Percentiles rank a stretch among this genome's conserved stretches.
These are phyloP conservation scores for Crotalus tigris DNA, from an alignment of 2,113 vertebrate genomes.

Conservation along the genomic window DNA sequence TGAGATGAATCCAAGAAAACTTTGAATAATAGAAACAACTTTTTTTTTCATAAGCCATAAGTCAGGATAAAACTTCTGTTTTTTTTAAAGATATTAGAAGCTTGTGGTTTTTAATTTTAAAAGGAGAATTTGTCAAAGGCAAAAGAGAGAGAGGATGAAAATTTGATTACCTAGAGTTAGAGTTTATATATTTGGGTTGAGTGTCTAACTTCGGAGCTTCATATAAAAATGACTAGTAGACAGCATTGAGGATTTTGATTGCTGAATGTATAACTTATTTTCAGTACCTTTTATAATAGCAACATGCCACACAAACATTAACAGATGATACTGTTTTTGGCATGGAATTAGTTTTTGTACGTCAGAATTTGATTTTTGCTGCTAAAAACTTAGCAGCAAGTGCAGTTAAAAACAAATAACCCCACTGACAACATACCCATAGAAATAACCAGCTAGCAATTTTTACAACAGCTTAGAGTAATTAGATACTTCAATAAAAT, in stretches of 20 bases:
- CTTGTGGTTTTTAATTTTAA: slow-evolving; percentile 57
- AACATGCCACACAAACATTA: neutral
- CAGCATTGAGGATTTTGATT: neutral
- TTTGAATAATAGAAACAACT: slow-evolving; percentile 60
- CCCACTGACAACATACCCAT: neutral
- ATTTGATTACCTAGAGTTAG: neutral
- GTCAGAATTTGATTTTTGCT: slow-evolving; percentile 5
- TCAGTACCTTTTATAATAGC: neutral
- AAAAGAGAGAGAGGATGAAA: slow-evolving; percentile 9
- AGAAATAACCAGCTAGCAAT: slow-evolving; percentile 8
- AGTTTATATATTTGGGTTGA: neutral
- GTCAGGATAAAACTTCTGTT: slow-evolving; percentile 51
- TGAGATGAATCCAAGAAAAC: slow-evolving; percentile 47
- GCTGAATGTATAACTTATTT: neutral
- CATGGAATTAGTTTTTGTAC: neutral
- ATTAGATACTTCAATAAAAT: slow-evolving; percentile 15
- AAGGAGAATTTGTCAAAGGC: slow-evolving; percentile 34
- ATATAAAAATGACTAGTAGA: slow-evolving; percentile 34
- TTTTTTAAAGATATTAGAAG: slow-evolving; percentile 39
- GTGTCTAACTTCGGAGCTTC: slow-evolving; percentile 28
- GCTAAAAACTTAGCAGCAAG: neutral
- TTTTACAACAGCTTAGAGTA: neutral
- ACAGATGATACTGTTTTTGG: neutral
- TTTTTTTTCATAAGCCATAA: slow-evolving; percentile 53
- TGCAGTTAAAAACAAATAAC: neutral